Conservation (phyloP, 2,888 invertebrate species). For the Aphodius sticticus region DNA sequence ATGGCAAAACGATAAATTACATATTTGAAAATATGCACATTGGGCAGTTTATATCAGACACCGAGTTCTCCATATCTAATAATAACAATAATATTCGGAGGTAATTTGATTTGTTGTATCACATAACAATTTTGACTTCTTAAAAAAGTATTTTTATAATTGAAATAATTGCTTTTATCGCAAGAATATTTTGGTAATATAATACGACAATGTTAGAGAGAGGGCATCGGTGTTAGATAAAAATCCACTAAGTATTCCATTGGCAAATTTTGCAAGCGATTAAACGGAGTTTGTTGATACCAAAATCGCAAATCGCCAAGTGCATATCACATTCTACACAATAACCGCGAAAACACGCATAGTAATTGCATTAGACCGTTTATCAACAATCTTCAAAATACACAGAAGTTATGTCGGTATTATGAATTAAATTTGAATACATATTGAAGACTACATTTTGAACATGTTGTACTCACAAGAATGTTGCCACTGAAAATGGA, state of each 20-base stretch:
- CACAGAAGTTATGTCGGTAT: neutral
- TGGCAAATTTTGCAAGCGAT: neutral
- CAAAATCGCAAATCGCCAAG: neutral
- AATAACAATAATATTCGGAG: neutral
- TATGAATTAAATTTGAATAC: neutral
- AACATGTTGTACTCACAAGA: constrained; percentile 66
- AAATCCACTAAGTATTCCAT: neutral
- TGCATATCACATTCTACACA: neutral
- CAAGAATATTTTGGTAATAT: neutral
- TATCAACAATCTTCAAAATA: neutral
- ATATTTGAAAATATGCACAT: too few relatives aligned
- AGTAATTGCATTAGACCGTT: neutral
- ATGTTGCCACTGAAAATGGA: constrained; percentile 71
- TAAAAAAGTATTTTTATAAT: neutral
- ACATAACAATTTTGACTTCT: neutral
- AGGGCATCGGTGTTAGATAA: neutral
- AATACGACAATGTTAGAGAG: neutral
- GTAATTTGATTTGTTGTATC: neutral
- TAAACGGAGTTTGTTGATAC: neutral
- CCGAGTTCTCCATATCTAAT: neutral
- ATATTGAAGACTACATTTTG: too few relatives aligned
- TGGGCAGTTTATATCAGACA: neutral
- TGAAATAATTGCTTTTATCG: neutral
- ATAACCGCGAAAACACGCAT: neutral
- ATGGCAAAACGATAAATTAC: too few relatives aligned